phyloP scores from a whole-genome alignment of 2,888 invertebrate genomes.

The Xanthorhoe designata region DNA sequence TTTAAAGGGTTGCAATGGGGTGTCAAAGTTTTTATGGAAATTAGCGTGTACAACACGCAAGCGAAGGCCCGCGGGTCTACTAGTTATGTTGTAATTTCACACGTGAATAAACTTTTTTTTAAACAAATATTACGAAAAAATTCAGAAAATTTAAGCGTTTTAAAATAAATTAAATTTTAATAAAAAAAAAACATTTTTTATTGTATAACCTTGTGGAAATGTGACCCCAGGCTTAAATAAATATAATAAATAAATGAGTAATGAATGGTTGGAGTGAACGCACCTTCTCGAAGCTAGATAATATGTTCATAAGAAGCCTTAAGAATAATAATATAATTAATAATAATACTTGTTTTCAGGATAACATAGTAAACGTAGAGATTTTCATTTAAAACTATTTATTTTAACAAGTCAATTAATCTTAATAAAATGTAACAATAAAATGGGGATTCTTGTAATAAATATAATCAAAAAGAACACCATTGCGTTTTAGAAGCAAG shows the following conservation, averaged over 20 bases:
- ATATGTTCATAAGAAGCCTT: neutral
- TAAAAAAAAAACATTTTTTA: neutral
- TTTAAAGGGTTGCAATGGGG: no score
- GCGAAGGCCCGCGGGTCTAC: no score
- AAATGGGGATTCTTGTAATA: neutral
- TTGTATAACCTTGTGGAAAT: neutral
- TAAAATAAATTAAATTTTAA: no score
- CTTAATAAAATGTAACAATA: neutral
- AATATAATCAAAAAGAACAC: neutral
- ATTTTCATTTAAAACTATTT: slow-evolving; percentile 4
- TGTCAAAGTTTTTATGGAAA: no score
- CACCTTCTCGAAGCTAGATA: neutral
- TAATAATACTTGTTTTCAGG: neutral
- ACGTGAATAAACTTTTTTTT: no score
- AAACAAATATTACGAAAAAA: no score
- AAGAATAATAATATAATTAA: neutral
- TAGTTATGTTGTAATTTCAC: no score
- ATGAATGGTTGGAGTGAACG: neutral
- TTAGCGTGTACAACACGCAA: no score
- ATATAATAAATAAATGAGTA: neutral
- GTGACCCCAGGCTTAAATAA: neutral
- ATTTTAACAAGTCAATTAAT: slow-evolving; percentile 24
- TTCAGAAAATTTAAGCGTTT: no score
- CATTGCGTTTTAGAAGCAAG: slow-evolving; percentile 4
- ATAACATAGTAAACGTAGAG: neutral